Evolutionary conservation across 2,888 invertebrate genomes (phyloP), one percentile per base, ranked within the genome.

Genomic region (Lamellibrachia columna): DNA sequence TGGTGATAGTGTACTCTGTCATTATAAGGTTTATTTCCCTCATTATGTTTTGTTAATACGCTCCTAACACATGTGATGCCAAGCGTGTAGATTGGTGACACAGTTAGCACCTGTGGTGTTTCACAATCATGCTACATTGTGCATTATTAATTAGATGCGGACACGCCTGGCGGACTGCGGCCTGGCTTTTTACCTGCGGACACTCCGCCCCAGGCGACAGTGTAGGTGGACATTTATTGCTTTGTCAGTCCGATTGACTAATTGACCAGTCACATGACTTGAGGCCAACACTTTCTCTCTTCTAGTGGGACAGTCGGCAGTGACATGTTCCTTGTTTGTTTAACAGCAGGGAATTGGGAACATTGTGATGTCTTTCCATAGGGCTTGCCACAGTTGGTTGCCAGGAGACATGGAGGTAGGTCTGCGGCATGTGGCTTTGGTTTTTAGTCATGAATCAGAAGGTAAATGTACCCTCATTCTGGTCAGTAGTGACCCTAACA

Each of bases 211-310:
- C 22, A 22, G 22, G 75, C 22, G 22, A 75, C 75, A 75, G 75
- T 3, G 22, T 75, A 75, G 75, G 75, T 75, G n/a, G 75, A 75
- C 75, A 75, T 75, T 75, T 75, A 75, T 6, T 15, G n/a, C 75
- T 75, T 40, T 6, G 75, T 75, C 75, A 75, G 75, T 22, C 22
- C 2, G 22, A 75, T 75, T 75, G 75, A 75, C 75, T 75, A 75
- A 75, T 75, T 75, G 75, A 75, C 75, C 75, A 22, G 75, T 75
- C 75, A 75, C 75, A 75, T 75, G 75, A 75, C 75, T n/a, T 22
- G 75, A 75, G 75, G 75, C 75, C 3, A 75, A 75, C 75, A 75
- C 75, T 75, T 75, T 75, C 75, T 75, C 15, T 75, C 22, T 4
- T 75, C 22, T 75, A 4, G 15, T 75, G 75, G 22, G 75, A 75